Evolutionary conservation across 2,113 vertebrate species (phyloP).

Genomic region (Amblyopsis rosae): DNA sequence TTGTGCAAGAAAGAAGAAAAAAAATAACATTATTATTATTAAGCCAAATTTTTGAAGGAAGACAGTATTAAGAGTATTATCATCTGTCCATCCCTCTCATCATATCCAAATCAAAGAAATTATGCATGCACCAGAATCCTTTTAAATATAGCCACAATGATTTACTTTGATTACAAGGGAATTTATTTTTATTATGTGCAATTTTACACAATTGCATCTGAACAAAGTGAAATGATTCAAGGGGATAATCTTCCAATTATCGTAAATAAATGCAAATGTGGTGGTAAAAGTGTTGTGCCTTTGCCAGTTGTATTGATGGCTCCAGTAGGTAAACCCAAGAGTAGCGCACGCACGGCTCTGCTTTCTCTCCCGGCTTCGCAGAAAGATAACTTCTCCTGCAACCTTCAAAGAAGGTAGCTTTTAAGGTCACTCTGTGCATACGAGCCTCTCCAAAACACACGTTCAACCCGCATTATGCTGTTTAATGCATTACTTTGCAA

Average conservation of each 20-base stretch:
- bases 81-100: slow-evolving; percentile 20
- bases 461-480: slow-evolving; percentile 51
- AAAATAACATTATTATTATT: slow-evolving; percentile 1
- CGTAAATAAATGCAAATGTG: slow-evolving; percentile 60
- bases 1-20: slow-evolving; percentile 51
- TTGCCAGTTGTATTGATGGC: slow-evolving; percentile 30
- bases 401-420: slow-evolving; percentile 33
- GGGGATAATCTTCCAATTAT: slow-evolving; percentile 46
- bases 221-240: slow-evolving; percentile 33
- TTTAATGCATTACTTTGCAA: slow-evolving; percentile 50
- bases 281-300: slow-evolving; percentile 37
- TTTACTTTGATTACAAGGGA: slow-evolving; percentile 31
- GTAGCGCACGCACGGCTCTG: slow-evolving; percentile 27
- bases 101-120: slow-evolving; percentile 31
- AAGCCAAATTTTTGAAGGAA: no score
- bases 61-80: background rate
- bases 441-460: slow-evolving; percentile 59
- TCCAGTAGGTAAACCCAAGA: slow-evolving; percentile 7
- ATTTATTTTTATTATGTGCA: slow-evolving; percentile 42
- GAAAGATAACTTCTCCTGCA: slow-evolving; percentile 32
- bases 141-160: slow-evolving; percentile 16
- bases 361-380: background rate
- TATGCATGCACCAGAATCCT: slow-evolving; percentile 13
- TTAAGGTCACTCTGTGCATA: slow-evolving; percentile 63
- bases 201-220: slow-evolving; percentile 35